Conservation (phyloP, 64 coral and sea anemone species). For the Stichodactyla mertensii region DNA sequence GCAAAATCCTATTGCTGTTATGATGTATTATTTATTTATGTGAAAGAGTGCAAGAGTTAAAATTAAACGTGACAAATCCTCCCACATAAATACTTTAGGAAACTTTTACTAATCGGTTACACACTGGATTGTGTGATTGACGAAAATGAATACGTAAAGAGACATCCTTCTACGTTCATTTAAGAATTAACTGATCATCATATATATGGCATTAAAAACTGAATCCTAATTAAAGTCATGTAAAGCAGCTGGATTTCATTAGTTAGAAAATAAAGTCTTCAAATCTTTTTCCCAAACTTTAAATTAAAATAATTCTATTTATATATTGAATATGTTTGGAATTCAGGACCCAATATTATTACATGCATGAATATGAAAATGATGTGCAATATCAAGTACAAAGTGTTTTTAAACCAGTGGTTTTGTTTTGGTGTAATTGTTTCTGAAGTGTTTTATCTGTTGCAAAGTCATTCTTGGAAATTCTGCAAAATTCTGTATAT, state of each 20-base stretch:
- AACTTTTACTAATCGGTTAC: background rate
- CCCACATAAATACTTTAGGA: conserved; percentile 9
- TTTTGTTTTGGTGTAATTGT: no score
- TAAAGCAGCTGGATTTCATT: background rate
- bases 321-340: background rate
- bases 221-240: background rate
- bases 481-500: no score
- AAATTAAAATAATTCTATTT: background rate
- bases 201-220: background rate
- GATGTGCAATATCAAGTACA: background rate
- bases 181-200: background rate
- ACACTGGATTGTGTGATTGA: background rate
- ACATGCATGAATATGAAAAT: background rate
- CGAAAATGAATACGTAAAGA: background rate
- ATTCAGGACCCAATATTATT: background rate
- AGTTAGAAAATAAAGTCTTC: background rate
- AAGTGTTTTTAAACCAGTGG: no score
- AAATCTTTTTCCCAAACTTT: no score
- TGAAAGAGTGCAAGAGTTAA: background rate
- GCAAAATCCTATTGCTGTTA: background rate
- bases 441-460: no score
- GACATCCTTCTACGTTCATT: background rate
- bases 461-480: no score
- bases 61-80: conserved; percentile 8
- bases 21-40: conserved; percentile 12